Conservation (phyloP, 2,888 invertebrate species). For the Phymatocera aterrima region DNA sequence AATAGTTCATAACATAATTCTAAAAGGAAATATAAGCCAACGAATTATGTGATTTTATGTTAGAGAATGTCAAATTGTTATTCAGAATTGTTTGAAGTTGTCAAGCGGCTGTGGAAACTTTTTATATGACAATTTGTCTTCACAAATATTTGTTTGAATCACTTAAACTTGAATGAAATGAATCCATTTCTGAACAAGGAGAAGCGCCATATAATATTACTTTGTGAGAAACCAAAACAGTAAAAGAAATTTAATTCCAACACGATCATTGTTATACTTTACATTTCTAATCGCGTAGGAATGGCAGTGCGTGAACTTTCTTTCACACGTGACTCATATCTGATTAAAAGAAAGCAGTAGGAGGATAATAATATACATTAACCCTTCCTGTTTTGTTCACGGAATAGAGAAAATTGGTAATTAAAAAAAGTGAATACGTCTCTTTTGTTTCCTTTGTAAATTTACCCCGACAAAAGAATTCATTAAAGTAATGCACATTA, state of each 20-base stretch:
- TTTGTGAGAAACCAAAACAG: not conserved
- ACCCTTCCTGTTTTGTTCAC: not conserved
- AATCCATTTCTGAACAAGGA: not conserved
- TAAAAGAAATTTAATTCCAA: slow-evolving; percentile 10
- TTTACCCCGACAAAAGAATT: no score
- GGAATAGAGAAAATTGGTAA: not conserved
- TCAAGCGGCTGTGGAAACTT: no score
- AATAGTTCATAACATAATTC: no score
- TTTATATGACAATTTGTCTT: no score
- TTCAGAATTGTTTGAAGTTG: no score
- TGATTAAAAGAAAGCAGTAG: not conserved
- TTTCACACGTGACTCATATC: not conserved
- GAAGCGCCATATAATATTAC: not conserved
- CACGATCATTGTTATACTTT: not conserved
- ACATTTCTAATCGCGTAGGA: not conserved
- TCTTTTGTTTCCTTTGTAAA: not conserved
- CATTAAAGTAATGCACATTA: no score
- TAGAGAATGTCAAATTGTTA: no score
- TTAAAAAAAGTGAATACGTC: not conserved
- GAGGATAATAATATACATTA: not conserved
- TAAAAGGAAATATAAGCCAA: no score
- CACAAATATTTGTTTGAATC: no score
- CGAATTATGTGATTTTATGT: no score
- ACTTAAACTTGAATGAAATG: no score
- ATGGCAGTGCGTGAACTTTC: not conserved